Evolutionary conservation across 2,888 invertebrate species (phyloP).

Genomic region (Idaea dimidiata): DNA sequence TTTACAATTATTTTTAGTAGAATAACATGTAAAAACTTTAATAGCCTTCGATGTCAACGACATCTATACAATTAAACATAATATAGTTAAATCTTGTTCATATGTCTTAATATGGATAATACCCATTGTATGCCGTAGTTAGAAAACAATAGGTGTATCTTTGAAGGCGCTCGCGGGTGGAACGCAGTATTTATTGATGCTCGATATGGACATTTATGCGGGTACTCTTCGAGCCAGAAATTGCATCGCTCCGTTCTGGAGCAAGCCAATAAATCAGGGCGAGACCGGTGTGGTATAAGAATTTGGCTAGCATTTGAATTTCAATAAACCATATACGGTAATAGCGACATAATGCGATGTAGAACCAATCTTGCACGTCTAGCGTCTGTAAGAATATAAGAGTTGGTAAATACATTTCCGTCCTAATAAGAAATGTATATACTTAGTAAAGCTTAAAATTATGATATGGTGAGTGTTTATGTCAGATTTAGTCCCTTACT

Average conservation of each 20-base stretch:
- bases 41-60: background rate
- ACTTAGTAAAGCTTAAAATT: no score
- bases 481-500: no score
- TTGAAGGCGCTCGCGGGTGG: slow-evolving; percentile 40
- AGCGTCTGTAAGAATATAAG: no score
- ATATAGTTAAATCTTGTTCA: slow-evolving; percentile 17
- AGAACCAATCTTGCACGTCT: slow-evolving; percentile 1
- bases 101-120: slow-evolving; percentile 34
- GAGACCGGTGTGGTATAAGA: slow-evolving; percentile 29
- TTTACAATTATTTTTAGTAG: no score
- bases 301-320: slow-evolving; percentile 36
- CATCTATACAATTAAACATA: slow-evolving; percentile 23
- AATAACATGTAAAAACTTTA: background rate
- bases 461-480: no score
- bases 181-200: slow-evolving; percentile 51
- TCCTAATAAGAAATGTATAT: no score
- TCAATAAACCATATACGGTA: slow-evolving; percentile 20
- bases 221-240: slow-evolving; percentile 41
- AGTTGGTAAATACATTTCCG: no score
- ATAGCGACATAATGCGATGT: slow-evolving; percentile 19
- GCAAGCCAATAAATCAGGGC: slow-evolving; percentile 30
- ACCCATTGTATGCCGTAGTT: slow-evolving; percentile 53
- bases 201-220: slow-evolving; percentile 45
- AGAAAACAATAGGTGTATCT: slow-evolving; percentile 57
- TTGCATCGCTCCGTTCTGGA: slow-evolving; percentile 34